These are phyloP conservation scores for Bucco capensis DNA, from an alignment of 2,113 vertebrate species.

Conservation along the genomic window DNA sequence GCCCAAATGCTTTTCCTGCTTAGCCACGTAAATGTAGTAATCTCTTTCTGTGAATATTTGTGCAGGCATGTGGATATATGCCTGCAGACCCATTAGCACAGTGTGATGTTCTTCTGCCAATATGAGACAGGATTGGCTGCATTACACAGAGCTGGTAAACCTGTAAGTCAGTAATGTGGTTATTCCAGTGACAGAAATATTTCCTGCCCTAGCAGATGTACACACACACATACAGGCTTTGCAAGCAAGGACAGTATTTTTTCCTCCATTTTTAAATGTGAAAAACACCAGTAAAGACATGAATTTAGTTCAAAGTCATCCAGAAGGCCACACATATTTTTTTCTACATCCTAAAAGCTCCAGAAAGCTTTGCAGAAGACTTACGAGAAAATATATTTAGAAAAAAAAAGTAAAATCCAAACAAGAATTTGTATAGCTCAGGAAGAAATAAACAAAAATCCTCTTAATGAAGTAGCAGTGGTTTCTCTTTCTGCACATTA, in stretches of 20 bases:
- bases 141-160: not conserved
- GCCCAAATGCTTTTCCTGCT: not conserved
- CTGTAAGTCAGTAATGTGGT: not conserved
- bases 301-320: not conserved
- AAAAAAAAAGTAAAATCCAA: not conserved
- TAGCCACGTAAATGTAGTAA: not conserved
- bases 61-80: not conserved
- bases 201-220: not conserved
- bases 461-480: not conserved
- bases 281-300: not conserved
- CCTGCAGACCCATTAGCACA: not conserved
- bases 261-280: not conserved
- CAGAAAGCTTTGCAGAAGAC: not conserved
- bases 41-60: not conserved
- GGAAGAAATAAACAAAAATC: not conserved
- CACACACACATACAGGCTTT: fast-evolving
- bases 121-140: not conserved
- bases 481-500: not conserved
- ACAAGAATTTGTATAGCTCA: not conserved
- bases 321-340: not conserved
- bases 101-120: not conserved
- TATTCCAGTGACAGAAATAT: not conserved
- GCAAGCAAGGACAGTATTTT: not conserved
- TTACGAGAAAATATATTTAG: not conserved
- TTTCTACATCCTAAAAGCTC: not conserved